Conservation (phyloP, 2,888 invertebrate species). For the Heterodera filipjevi region DNA sequence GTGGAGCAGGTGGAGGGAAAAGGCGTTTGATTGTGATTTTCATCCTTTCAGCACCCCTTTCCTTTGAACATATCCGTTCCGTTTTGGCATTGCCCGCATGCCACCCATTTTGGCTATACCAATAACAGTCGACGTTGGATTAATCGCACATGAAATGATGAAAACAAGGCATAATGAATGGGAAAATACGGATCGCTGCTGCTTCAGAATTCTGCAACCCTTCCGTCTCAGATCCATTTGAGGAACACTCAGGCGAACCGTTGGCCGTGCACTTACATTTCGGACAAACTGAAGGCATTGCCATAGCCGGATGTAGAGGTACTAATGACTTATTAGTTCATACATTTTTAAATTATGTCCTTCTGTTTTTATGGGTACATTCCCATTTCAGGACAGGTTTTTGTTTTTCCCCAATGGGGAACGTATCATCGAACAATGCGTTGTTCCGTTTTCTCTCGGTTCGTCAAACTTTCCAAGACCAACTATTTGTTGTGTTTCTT, state of each 20-base stretch:
- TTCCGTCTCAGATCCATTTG: constrained; percentile 8
- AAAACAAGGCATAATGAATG: background rate
- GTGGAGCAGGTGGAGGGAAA: constrained; percentile 19
- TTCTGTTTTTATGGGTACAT: no score
- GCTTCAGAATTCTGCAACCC: background rate
- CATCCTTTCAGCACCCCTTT: background rate
- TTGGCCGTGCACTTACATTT: constrained; percentile 13
- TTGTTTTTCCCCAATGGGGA: constrained; percentile 17
- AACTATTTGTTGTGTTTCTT: background rate
- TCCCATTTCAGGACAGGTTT: background rate
- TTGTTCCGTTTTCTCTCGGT: constrained; percentile 14
- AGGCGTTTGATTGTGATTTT: background rate
- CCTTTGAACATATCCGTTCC: constrained; percentile 22
- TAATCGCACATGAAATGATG: background rate
- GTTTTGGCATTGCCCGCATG: constrained; percentile 5
- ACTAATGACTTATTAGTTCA: no score
- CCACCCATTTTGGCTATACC: constrained; percentile 4
- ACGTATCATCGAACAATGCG: background rate
- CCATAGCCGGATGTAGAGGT: constrained; percentile 13
- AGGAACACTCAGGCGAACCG: constrained; percentile 10
- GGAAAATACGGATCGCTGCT: background rate
- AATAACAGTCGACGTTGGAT: constrained; percentile 8
- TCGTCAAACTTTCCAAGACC: constrained; percentile 5
- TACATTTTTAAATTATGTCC: no score
- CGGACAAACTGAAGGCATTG: background rate